Base-by-base conservation (phyloP, 2,888 invertebrate genomes). In the Megalurothrips usitatus region DNA sequence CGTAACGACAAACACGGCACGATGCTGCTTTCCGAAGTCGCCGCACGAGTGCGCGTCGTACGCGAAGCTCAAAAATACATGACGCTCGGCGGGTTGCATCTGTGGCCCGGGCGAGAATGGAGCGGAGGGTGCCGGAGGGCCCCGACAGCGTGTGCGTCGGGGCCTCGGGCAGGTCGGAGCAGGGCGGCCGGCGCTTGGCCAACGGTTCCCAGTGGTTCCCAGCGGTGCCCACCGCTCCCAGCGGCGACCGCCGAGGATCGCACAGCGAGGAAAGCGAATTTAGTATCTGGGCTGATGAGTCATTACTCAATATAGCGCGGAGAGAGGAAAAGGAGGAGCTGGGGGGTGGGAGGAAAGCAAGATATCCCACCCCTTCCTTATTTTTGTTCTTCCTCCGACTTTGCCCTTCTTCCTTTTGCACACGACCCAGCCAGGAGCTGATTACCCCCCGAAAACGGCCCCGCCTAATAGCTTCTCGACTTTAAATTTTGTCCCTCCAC, bases 301-400 rank as follows among this genome's bases (percentile, higher is more conserved):
- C 68, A 75, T 75, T 75, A 75, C 68, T 75, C 68, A 23, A 75
- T 75, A 26, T 23, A 26, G 68, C 23, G 68, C 26, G 23, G 52
- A 52, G 52, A 52, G 52, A 52, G 52, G 10, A 10, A 52, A 10
- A 52, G 26, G 10, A 10, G 10, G 52, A 52, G 52, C 2, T 3
- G 19, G 52, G 19, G 52, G 19, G 10, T 17, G 52, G 19, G 52
- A 52, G 4, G 80, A 81, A 81, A 80, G 82, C 63, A 43, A 43
- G 34, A 43, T 43, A 43, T 43, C 34, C 34, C 34, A 43, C 2
- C 34, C 34, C 34, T 43, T 43, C 34, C 34, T 43, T 43, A 43
- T 43, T 43, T 43, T 43, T 43, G 34, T 6, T 43, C 34, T 43
- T 43, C 34, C 34, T 43, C 6, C 34, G 34, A 43, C 34, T 43